Evolutionary conservation across 2,113 vertebrate species (phyloP), one percentile per base, ranked within the genome.

Genomic region (Chaenocephalus aceratus): DNA sequence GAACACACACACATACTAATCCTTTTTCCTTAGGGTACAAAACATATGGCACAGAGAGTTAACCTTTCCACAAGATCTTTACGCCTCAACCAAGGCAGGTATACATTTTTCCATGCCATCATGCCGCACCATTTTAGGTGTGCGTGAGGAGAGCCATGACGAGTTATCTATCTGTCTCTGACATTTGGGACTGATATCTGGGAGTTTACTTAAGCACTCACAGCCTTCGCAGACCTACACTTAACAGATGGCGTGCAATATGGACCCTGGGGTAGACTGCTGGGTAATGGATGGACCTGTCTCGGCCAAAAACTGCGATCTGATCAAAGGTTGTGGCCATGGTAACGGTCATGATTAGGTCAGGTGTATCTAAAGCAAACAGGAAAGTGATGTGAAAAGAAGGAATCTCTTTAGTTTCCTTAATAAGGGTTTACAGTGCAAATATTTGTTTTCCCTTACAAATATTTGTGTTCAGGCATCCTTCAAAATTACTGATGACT

Each of bases 211-310:
- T 85, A 72, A 83, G 79, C 70, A 70, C 79, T 70, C 70, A 86
- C 51, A 66, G 59, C 53, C 73, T 49, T 60, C 30, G 16, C 73
- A 76, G 57, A 73, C 74, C 68, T 41, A 46, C 52, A 16, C 34
- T 67, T 67, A 80, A 85, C 93, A 92, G 90, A 92, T 92, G 91
- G 88, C 56, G 8, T 52, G 65, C 87, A 87, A 67, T 82, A 86
- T 70, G 75, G 74, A 84, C 82, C 71, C 80, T 16, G 45, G 72
- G 77, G 82, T 84, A 70, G 76, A 80, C 80, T 75, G 68, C 86
- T 72, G 76, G 34, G 82, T 86, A 82, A 90, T 80, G 79, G 77
- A 86, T 87, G 72, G 67, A 84, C 64, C 59, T 84, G 84, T 85
- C 72, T 46, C 16, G 45, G 34, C 64, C 62, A 16, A 64, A 61